Evolutionary conservation across 2,113 vertebrate genomes (phyloP).

Genomic region (Alligator mississippiensis): DNA sequence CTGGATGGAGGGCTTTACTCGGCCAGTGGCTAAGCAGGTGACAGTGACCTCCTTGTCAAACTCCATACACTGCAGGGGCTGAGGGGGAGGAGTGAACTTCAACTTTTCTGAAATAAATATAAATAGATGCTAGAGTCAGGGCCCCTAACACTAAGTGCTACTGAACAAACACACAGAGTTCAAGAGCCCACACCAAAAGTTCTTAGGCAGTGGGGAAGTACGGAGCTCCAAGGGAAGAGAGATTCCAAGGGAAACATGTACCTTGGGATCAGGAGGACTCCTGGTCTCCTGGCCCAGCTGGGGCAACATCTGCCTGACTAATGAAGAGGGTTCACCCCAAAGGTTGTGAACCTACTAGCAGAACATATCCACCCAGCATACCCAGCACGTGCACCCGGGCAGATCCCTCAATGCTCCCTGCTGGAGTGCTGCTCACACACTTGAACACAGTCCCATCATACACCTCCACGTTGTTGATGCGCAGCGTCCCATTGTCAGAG

Average conservation of each 20-base stretch:
- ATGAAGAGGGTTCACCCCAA: neutral
- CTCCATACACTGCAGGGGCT: constrained; percentile 92
- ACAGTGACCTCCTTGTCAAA: constrained; percentile 90
- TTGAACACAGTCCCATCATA: constrained; percentile 90
- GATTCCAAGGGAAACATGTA: neutral
- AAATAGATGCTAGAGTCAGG: neutral
- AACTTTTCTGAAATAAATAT: constrained; percentile 88
- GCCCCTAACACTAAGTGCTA: fast-evolving
- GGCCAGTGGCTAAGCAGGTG: constrained; percentile 92
- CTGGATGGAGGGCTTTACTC: constrained; percentile 88
- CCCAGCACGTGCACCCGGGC: constrained; percentile 90
- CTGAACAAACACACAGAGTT: neutral
- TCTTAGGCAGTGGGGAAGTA: neutral
- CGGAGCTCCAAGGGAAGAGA: neutral
- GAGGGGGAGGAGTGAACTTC: constrained; percentile 95
- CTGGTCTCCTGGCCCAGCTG: neutral
- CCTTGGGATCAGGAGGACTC: neutral
- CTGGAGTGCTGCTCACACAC: constrained; percentile 87
- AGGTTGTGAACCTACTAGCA: too few species aligned
- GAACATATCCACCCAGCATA: constrained; percentile 5
- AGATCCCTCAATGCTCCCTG: constrained; percentile 84
- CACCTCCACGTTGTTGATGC: constrained; percentile 95
- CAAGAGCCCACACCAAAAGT: neutral
- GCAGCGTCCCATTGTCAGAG: constrained; percentile 90
- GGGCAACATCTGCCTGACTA: fast-evolving